Base-by-base conservation (phyloP, 2,797 vertebrate genomes). In the Artibeus jamaicensis region DNA sequence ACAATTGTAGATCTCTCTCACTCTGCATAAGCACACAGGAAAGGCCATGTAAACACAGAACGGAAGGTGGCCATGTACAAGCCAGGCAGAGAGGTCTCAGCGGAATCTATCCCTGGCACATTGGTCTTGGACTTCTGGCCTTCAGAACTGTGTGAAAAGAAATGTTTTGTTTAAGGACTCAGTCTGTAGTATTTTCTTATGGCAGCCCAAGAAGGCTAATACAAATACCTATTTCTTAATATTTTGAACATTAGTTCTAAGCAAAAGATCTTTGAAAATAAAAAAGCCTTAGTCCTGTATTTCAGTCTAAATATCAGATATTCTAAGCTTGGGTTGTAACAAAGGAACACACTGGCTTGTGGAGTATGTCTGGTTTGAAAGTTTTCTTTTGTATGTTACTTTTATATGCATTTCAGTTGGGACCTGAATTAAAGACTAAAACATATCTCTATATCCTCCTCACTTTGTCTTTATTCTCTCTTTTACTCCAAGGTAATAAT, bases 391-490 rank as follows among this genome's bases (percentile, higher is more conserved):
- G 16, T 37, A 73, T 65, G n/a, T 44, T 82, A 42, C 26, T 90
- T n/a, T 83, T 65, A 59, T 32, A n/a, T 67, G 68, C 24, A 86
- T 86, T 14, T 68, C 34, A 85, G 3, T 50, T 95, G 39, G 37
- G 22, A 91, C 68, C 42, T 83, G 34, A 88, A 48, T 86, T 94
- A 81, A 57, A 91, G 48, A 68, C 29, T 79, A 46, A 24, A 95
- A 87, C 8, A 81, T 77, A 88, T 74, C 22, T 82, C 32, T 26
- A 48, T 77, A 71, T 85, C 50, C 42, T 87, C 37, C 90, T 37
- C 18, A 87, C 91, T 95, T 96, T 71, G 42, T 86, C 18, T 88
- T 79, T 79, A 39, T 94, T 96, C 19, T 26, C 11, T 88, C 24
- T 86, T 77, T 78, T 78, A 89, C 81, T 82, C 26, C 29, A 86